These are phyloP conservation scores for Luidia sarsii DNA, from an alignment of 53 echinoderm and acorn worm genomes.

Conservation along the genomic window DNA sequence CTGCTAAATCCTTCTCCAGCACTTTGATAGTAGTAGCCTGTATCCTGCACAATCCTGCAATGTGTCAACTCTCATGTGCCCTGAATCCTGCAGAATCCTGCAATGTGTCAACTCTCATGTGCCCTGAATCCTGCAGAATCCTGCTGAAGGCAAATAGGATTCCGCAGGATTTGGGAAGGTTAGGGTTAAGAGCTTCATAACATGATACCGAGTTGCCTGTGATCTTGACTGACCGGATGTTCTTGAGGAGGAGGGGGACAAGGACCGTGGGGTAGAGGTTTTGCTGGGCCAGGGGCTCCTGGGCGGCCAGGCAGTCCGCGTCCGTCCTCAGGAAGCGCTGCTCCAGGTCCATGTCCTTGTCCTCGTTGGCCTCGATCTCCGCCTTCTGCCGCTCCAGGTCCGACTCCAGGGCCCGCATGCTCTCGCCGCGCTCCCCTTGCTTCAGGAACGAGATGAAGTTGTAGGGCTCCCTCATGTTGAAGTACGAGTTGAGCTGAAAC, in stretches of 20 bases:
- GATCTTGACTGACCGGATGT: conserved; percentile 66
- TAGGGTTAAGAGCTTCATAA: too few relatives aligned
- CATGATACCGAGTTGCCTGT: too few relatives aligned
- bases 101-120: too few relatives aligned
- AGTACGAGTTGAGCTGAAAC: conserved; percentile 93
- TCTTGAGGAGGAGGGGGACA: conserved; percentile 75
- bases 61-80: too few relatives aligned
- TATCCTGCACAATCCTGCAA: too few relatives aligned
- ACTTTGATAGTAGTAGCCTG: too few relatives aligned
- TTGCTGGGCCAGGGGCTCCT: conserved; percentile 75
- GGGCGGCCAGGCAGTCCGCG: conserved; percentile 79
- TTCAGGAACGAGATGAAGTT: conserved; percentile 79
- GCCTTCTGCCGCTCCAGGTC: conserved; percentile 75
- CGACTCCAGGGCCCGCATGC: conserved; percentile 58
- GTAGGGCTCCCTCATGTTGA: conserved; percentile 90
- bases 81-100: too few relatives aligned
- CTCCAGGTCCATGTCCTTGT: conserved; percentile 92
- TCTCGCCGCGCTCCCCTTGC: conserved; percentile 76
- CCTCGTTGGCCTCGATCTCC: conserved; percentile 90
- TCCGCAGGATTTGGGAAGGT: too few relatives aligned
- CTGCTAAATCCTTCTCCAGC: too few relatives aligned
- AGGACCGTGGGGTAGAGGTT: conserved; percentile 90
- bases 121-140: too few relatives aligned
- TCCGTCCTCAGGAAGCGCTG: conserved; percentile 82
- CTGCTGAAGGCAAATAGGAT: too few relatives aligned